Base-by-base conservation (phyloP, 1,140 invertebrate species). In the Lepidurus apus region DNA sequence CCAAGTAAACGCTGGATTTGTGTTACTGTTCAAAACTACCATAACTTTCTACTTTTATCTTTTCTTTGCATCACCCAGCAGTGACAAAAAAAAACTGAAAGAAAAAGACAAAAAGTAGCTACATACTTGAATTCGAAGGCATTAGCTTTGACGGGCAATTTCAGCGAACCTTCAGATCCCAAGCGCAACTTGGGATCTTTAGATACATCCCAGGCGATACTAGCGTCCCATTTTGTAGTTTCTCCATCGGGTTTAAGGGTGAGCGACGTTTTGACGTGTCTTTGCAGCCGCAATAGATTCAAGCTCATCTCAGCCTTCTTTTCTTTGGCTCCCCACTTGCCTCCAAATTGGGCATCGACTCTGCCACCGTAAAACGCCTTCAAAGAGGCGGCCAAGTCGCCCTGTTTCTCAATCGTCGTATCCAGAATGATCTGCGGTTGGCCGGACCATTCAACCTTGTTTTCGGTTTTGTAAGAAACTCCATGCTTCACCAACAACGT, bases 191-290 rank as follows among this genome's bases (percentile, higher is more conserved):
- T 74, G 11, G 45, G 42, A 44, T 80, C 79, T 11, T 77, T 80
- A 26, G 73, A 65, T 43, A 77, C 75, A 47, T 80, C 79, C 79
- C 79, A 80, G 34, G 79, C 79, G 34, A 80, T 65, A 45, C 53
- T 79, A 9, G 78, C 43, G n/a, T 45, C 73, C 11, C 73, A 74
- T 42, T 34, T 44, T 43, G 24, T n/a, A n/a, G 73, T 75, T 24
- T 74, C 74, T 47, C 44, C 74, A 42, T 74, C 65, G 73, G 45
- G 45, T n/a, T 74, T 74, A 8, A 74, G 21, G n/a, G 65, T 45
- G 26, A 74, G 13, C 43, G 44, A 44, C 43, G 73, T 74, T 43
- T 79, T 79, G n/a, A 79, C 74, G 17, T 74, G 78, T 10, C 78
- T 17, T 45, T 75, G 74, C 42, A 79, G 73, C 11, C 78, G 78